Evolutionary conservation across 2,113 vertebrate genomes (phyloP), one percentile per base, ranked within the genome.

Genomic region (Bufo gargarizans): DNA sequence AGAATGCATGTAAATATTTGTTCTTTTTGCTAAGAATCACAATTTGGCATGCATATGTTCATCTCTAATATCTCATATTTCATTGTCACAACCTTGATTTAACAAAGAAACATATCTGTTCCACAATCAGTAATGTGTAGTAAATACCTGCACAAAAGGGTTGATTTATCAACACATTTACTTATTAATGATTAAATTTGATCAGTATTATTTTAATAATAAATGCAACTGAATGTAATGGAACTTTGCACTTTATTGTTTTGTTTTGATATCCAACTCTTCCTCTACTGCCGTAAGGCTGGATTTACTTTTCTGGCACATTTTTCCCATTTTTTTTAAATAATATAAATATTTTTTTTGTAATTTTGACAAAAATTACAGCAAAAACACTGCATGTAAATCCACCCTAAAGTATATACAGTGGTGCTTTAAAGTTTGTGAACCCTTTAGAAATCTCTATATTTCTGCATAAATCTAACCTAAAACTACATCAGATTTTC

Each of bases 141-240:
- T 20, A 2, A 50, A 50, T 50, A 76, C 20, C 17, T 76, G 17
- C 45, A 19, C 45, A 74, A 17, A 74, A 74, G 17, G 69, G 14
- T 74, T 47, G 2, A 74, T 20, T 50, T 20, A 76, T 50, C 9
- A 20, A 11, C 17, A 76, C 3, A 50, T 50, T 50, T 76, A 50
- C 47, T 50, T 43, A 74, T 74, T 17, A 43, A 74, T 47, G 16
- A 74, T 76, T 8, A 19, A 9, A 50, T 76, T 76, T 50, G 50
- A 76, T 50, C 17, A 76, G 72, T 76, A 76, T 76, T 76, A 49
- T 76, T 50, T 76, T 76, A 76, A 76, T 76, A 76, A 76, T 76
- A 76, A 76, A 76, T 76, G 20, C 47, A 76, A 47, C 33, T 76
- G 16, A 50, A 76, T 76, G 72, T 76, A 76, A 49, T 50, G 16